phyloP scores from a whole-genome alignment of 1,140 invertebrate species.

The Rhysida immarginata region DNA sequence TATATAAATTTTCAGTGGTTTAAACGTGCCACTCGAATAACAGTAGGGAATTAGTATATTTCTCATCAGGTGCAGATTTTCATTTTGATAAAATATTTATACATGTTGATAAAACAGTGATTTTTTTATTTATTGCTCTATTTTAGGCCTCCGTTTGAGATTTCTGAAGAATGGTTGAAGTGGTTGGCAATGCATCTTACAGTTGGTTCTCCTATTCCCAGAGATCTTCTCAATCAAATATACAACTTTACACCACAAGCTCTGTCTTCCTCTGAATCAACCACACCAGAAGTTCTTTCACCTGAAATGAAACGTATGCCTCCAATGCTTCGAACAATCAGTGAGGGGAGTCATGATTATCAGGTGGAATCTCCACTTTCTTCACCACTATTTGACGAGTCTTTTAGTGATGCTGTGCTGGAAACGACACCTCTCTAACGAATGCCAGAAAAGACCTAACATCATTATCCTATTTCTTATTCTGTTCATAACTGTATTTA shows the following conservation, averaged over 20 bases:
- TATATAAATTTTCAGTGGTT: too few relatives aligned
- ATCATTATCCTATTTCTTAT: too few relatives aligned
- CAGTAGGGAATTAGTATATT: too few relatives aligned
- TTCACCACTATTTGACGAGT: slow-evolving; percentile 2
- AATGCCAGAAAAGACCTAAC: too few relatives aligned
- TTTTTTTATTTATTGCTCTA: slow-evolving; percentile 9
- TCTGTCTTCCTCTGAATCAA: slow-evolving; percentile 37
- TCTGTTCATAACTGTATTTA: too few relatives aligned
- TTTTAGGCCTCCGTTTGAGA: slow-evolving; percentile 61
- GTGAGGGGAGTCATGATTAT: slow-evolving; percentile 21
- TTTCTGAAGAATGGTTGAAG: slow-evolving; percentile 69
- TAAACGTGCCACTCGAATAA: too few relatives aligned
- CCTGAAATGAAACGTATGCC: slow-evolving; percentile 23
- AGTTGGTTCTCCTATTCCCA: slow-evolving; percentile 42
- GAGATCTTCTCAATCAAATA: slow-evolving; percentile 56
- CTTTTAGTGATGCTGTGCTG: slow-evolving; percentile 1
- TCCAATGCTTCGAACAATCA: slow-evolving; percentile 31
- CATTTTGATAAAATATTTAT: too few relatives aligned
- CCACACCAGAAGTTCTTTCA: slow-evolving; percentile 37
- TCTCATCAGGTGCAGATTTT: too few relatives aligned
- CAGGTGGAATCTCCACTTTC: slow-evolving; percentile 6
- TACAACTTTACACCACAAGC: slow-evolving; percentile 40
- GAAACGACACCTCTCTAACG: slow-evolving; percentile 8
- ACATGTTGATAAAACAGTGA: too few relatives aligned
- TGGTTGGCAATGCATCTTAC: slow-evolving; percentile 53